These are phyloP conservation scores for Myoxocephalus aenaeus DNA, from an alignment of 2,797 vertebrate genomes.

Conservation along the genomic window DNA sequence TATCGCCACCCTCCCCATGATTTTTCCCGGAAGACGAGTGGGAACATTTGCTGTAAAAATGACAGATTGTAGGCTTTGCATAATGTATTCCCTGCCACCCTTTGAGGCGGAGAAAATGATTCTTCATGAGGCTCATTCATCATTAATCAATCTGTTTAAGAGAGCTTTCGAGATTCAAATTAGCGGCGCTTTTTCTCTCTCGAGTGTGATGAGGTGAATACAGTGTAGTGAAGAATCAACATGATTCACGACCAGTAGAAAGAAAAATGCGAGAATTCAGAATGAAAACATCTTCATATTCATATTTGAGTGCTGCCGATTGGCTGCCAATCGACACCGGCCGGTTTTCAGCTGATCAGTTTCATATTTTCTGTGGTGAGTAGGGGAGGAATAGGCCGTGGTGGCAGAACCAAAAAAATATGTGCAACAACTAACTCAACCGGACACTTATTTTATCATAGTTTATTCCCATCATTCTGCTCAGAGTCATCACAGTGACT, in stretches of 20 bases:
- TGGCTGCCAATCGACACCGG: no score
- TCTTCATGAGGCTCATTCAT: conserved; percentile 17
- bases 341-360: no score
- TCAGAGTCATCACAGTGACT: no score
- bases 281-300: neutral
- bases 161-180: neutral
- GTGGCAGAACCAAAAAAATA: no score
- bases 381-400: no score
- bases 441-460: no score
- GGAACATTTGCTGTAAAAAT: conserved; percentile 16
- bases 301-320: neutral
- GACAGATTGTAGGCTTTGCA: conserved; percentile 27
- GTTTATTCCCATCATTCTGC: no score
- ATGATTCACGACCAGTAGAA: neutral
- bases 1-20: neutral
- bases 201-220: neutral
- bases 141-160: conserved; percentile 31
- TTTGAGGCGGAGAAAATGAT: conserved; percentile 10
- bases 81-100: conserved; percentile 30
- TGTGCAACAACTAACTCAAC: no score
- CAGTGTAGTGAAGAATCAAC: neutral
- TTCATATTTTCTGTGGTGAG: no score
- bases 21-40: no score
- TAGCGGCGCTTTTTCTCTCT: neutral
- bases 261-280: neutral